These are phyloP conservation scores for Gasteruption jaculator DNA, from an alignment of 2,888 invertebrate genomes.

Conservation along the genomic window DNA sequence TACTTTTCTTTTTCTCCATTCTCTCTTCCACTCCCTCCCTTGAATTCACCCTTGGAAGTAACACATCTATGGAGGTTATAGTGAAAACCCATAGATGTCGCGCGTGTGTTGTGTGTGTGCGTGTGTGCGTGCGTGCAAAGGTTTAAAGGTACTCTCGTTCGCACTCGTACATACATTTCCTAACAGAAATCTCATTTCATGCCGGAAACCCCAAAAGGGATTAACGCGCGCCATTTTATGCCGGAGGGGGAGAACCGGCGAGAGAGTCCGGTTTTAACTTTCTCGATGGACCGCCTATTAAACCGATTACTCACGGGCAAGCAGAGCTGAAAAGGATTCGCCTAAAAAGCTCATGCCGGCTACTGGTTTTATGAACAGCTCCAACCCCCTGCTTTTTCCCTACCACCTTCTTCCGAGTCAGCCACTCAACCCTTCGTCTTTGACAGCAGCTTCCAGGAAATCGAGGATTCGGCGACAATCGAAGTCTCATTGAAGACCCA, in stretches of 20 bases:
- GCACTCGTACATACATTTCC: slow-evolving; percentile 24
- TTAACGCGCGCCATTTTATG: slow-evolving; percentile 45
- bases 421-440: slow-evolving; percentile 21
- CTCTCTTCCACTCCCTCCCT: slow-evolving; percentile 27
- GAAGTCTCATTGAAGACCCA: no score
- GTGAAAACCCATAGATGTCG: background rate
- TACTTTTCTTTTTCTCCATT: slow-evolving; percentile 35
- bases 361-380: slow-evolving; percentile 30
- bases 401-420: slow-evolving; percentile 19
- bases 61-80: background rate
- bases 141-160: slow-evolving; percentile 1
- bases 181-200: slow-evolving; percentile 47
- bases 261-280: slow-evolving; percentile 46
- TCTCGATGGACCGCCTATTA: slow-evolving; percentile 43
- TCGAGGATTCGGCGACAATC: no score
- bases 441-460: no score
- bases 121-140: slow-evolving; percentile 1
- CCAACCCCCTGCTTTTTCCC: slow-evolving; percentile 20
- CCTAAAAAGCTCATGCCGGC: no score
- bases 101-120: background rate
- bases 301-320: slow-evolving; percentile 45
- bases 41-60: slow-evolving; percentile 36
- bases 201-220: slow-evolving; percentile 43
- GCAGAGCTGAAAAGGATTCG: slow-evolving; percentile 34
- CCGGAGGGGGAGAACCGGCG: no score